Conservation (phyloP, 2,797 vertebrate species). For the Nyctibius grandis region DNA sequence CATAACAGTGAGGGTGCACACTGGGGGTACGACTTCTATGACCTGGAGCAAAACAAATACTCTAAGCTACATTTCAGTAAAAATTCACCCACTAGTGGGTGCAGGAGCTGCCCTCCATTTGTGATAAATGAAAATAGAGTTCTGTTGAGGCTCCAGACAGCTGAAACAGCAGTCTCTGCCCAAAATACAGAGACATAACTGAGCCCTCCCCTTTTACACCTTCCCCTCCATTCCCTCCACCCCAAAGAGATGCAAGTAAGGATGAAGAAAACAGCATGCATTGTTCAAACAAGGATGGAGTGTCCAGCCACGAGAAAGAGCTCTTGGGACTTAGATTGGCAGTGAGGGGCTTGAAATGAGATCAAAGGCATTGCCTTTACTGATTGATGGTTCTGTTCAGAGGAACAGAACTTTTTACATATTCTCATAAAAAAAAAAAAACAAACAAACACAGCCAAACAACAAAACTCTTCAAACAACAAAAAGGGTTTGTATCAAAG, state of each 20-base stretch:
- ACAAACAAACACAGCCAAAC: neutral
- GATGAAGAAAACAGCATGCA: neutral
- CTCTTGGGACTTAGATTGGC: neutral
- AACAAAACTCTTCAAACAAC: neutral
- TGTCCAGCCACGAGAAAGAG: neutral
- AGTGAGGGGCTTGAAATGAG: neutral
- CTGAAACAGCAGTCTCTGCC: neutral
- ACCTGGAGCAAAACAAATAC: neutral
- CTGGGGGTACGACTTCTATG: neutral
- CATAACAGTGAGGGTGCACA: neutral
- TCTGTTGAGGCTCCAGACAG: neutral
- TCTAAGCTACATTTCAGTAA: neutral
- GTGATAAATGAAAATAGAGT: neutral
- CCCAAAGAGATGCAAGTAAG: neutral
- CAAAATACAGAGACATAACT: neutral
- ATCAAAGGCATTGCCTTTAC: neutral
- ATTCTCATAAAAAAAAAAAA: neutral
- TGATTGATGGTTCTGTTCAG: neutral
- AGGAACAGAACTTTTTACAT: neutral
- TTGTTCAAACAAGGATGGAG: neutral
- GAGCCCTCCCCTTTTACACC: neutral
- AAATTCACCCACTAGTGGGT: constrained; percentile 16
- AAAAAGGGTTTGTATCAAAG: neutral
- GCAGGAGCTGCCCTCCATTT: neutral
- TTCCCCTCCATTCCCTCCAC: neutral